Evolutionary conservation across 2,888 invertebrate species (phyloP).

Genomic region (Nysson spinosus): DNA sequence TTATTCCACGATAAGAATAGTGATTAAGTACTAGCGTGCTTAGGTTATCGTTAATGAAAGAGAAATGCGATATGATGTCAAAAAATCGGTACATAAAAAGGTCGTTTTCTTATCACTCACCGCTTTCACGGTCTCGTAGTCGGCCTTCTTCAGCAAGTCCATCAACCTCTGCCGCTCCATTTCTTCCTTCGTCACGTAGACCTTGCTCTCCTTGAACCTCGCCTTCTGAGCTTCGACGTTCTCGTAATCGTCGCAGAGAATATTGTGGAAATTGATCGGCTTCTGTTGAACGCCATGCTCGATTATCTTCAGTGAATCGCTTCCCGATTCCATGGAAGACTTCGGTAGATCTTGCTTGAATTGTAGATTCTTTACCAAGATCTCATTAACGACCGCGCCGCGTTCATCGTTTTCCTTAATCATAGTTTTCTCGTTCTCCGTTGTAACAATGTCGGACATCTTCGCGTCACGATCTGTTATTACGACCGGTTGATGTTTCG

Average conservation of each 20-base stretch:
- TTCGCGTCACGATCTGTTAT: not conserved
- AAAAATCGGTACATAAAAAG: not conserved
- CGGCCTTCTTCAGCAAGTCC: constrained; percentile 64
- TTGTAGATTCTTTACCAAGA: constrained; percentile 67
- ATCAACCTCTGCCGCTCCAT: constrained; percentile 68
- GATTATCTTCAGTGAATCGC: constrained; percentile 28
- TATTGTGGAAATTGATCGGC: constrained; percentile 65
- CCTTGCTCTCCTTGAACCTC: constrained; percentile 56
- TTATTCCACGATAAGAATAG: no score
- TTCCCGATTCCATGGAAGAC: constrained; percentile 39
- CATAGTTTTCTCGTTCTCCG: constrained; percentile 12
- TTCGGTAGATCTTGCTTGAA: constrained; percentile 67
- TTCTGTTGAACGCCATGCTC: constrained; percentile 49
- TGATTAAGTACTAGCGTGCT: no score
- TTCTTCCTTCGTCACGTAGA: constrained; percentile 69
- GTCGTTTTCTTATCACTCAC: constrained; percentile 58
- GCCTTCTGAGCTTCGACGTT: constrained; percentile 52
- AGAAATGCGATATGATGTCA: not conserved
- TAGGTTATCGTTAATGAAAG: not conserved
- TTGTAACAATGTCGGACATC: not conserved
- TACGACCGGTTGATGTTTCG: no score
- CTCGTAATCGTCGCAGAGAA: constrained; percentile 68
- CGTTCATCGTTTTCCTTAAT: constrained; percentile 38
- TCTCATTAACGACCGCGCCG: constrained; percentile 63
- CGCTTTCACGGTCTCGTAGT: constrained; percentile 65